A percentile compares a stretch with the other conserved stretches of the same genome.
Evolutionary conservation across 1,140 invertebrate species (phyloP).

Genomic region (Himalopsyche phryganea): DNA sequence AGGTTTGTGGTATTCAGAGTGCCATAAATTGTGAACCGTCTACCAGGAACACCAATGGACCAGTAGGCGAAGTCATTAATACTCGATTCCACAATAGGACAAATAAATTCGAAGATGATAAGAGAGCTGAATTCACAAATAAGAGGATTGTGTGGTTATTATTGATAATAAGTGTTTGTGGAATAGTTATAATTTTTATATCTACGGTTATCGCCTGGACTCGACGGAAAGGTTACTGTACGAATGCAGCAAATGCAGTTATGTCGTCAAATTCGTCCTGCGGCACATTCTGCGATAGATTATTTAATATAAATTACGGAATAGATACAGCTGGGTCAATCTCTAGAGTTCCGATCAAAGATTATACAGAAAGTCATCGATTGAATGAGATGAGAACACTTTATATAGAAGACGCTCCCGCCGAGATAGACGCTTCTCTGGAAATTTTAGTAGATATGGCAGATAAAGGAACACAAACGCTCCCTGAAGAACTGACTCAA

Average conservation of each 20-base stretch:
- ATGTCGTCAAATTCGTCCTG: conserved; percentile 24
- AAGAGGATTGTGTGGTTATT: conserved; percentile 38
- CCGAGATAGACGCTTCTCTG: conserved; percentile 31
- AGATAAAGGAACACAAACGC: conserved; percentile 67
- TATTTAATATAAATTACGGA: conserved; percentile 37
- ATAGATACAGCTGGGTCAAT: conserved; percentile 56
- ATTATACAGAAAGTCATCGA: conserved; percentile 60
- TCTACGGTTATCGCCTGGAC: conserved; percentile 13
- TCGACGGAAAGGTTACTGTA: conserved; percentile 18
- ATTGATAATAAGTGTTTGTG: conserved; percentile 7
- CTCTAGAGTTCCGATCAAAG: conserved; percentile 59
- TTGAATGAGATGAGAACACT: conserved; percentile 49
- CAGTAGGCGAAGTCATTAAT: conserved; percentile 43
- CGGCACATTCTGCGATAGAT: conserved; percentile 32
- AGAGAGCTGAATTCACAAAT: conserved; percentile 9
- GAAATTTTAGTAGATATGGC: conserved; percentile 52
- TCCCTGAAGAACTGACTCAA: conserved; percentile 71
- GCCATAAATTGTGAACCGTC: conserved; percentile 50
- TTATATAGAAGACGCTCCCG: conserved; percentile 49
- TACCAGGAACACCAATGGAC: conserved; percentile 41
- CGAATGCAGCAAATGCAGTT: conserved; percentile 22
- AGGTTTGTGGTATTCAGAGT: conserved; percentile 54
- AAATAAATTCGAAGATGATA: conserved; percentile 33
- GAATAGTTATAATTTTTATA: conserved; percentile 8
- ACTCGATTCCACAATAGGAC: conserved; percentile 48